Evolutionary conservation across 2,113 vertebrate species (phyloP).

Genomic region (Entelurus aequoreus): DNA sequence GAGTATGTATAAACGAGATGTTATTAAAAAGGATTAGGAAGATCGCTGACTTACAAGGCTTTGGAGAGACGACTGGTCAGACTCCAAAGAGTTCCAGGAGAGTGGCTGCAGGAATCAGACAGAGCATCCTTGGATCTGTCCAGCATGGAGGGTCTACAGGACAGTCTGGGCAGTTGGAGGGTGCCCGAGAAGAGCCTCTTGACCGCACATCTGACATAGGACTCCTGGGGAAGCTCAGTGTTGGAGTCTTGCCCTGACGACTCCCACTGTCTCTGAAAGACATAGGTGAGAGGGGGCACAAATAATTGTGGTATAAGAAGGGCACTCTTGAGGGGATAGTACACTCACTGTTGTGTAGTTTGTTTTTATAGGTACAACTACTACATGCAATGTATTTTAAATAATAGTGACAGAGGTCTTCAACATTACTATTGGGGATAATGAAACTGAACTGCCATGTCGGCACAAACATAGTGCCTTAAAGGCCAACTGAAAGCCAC

Average conservation of each 20-base stretch:
- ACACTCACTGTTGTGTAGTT: no score
- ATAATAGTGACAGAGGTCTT: no score
- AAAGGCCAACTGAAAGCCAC: no score
- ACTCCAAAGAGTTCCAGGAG: slow-evolving; percentile 53
- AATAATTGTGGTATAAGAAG: background rate
- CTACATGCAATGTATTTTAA: no score
- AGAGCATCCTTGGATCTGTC: slow-evolving; percentile 27
- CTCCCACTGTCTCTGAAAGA: slow-evolving; percentile 54
- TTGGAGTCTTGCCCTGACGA: slow-evolving; percentile 15
- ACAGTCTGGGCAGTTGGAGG: slow-evolving; percentile 71
- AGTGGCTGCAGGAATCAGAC: slow-evolving; percentile 43
- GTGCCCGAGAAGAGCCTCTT: slow-evolving; percentile 74
- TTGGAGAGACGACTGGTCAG: slow-evolving; percentile 38
- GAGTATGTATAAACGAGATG: no score
- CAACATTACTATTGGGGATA: no score
- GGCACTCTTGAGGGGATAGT: no score
- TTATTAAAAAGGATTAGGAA: background rate
- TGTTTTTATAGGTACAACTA: no score
- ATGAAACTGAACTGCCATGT: no score
- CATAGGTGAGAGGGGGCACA: background rate
- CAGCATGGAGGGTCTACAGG: slow-evolving; percentile 44
- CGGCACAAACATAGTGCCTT: no score
- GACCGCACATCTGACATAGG: slow-evolving; percentile 42
- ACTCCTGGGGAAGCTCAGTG: slow-evolving; percentile 7
- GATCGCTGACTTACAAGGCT: slow-evolving; percentile 41